Percentiles rank a stretch among this genome's conserved stretches.
phyloP scores from a whole-genome alignment of 2,888 invertebrate species.

The Tetranychus piercei region DNA sequence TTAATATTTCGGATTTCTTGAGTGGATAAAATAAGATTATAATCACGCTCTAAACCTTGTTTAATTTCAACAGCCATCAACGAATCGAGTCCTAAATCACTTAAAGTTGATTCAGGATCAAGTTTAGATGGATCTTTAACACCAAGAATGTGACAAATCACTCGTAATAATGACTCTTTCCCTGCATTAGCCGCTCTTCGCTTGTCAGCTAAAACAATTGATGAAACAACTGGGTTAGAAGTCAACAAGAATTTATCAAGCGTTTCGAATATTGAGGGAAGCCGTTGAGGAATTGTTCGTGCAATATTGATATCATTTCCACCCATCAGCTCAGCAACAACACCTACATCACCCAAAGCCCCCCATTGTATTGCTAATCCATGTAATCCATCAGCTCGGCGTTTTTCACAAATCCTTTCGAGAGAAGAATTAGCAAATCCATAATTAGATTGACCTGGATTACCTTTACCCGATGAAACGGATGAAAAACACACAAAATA shows the following conservation, averaged over 20 bases:
- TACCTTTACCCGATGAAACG: constrained; percentile 72
- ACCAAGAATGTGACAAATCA: constrained; percentile 36
- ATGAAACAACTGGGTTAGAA: constrained; percentile 43
- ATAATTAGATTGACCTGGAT: constrained; percentile 88
- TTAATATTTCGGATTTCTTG: constrained; percentile 73
- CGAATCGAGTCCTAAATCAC: constrained; percentile 92
- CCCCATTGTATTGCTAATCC: constrained; percentile 88
- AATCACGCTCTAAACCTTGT: constrained; percentile 56
- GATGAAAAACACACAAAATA: constrained; percentile 92
- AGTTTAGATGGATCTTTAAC: constrained; percentile 57
- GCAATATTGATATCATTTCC: constrained; percentile 75
- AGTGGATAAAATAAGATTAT: constrained; percentile 68
- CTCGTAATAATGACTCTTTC: constrained; percentile 12
- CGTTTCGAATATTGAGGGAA: constrained; percentile 68
- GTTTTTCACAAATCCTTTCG: constrained; percentile 79
- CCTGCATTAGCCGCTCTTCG: not conserved
- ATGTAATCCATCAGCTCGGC: constrained; percentile 50
- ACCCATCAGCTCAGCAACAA: constrained; percentile 66
- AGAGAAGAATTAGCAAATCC: constrained; percentile 90
- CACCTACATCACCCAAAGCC: constrained; percentile 94
- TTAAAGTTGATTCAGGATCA: constrained; percentile 53
- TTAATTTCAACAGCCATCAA: constrained; percentile 94
- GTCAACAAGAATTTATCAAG: constrained; percentile 77
- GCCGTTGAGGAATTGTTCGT: constrained; percentile 84
- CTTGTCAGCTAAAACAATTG: constrained; percentile 13